Evolutionary conservation across 1,140 invertebrate genomes (phyloP).

Genomic region (Ceratosolen fusciceps): DNA sequence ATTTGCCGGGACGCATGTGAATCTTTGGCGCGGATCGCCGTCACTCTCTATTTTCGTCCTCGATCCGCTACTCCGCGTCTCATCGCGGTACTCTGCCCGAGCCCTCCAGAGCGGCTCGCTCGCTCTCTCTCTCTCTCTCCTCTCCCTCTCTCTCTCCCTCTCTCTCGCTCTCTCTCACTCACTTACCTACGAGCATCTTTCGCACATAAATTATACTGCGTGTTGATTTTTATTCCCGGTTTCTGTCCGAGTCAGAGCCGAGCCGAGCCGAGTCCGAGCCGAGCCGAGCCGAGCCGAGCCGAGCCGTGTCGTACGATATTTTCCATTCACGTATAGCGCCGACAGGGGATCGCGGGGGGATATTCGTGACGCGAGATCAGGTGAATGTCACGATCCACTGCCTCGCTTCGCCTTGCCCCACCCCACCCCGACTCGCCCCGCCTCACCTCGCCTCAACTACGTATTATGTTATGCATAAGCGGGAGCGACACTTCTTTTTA

Average conservation of each 20-base stretch:
- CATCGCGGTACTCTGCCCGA: neutral
- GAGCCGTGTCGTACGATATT: neutral
- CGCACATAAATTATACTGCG: neutral
- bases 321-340: too few species aligned
- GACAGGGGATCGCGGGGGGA: too few species aligned
- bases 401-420: neutral
- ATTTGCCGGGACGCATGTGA: constrained; percentile 44
- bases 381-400: neutral
- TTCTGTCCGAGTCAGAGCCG: too few species aligned
- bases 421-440: too few species aligned
- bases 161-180: too few species aligned
- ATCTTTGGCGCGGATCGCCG: constrained; percentile 55
- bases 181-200: neutral
- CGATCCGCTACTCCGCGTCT: constrained; percentile 20
- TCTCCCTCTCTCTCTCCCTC: too few species aligned
- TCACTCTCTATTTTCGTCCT: constrained; percentile 57
- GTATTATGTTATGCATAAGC: neutral
- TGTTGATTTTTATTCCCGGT: neutral
- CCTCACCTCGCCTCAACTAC: neutral
- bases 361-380: neutral
- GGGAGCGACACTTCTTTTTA: neutral
- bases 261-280: too few species aligned
- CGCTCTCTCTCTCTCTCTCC: too few species aligned
- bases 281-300: too few species aligned
- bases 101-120: neutral